Percentiles rank a stretch among this genome's conserved stretches.
phyloP scores from a whole-genome alignment of 2,113 vertebrate species.

The Cepphus grylle region DNA sequence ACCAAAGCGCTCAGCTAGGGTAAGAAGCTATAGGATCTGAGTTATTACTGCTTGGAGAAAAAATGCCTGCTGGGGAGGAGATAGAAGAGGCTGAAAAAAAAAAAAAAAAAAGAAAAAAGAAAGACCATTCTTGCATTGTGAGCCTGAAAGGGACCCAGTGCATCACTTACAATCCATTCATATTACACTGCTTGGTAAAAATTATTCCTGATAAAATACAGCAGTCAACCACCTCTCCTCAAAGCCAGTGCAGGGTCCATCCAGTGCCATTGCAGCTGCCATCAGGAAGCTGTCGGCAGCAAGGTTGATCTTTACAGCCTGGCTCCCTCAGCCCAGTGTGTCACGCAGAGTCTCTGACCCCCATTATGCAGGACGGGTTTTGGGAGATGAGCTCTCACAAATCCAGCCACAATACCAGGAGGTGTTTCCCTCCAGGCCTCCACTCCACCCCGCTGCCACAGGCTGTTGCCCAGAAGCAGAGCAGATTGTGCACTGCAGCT shows the following conservation, averaged over 20 bases:
- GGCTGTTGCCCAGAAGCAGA: neutral
- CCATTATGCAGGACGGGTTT: neutral
- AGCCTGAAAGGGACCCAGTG: neutral
- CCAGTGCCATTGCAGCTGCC: fast-evolving
- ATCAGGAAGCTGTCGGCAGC: neutral
- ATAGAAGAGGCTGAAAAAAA: neutral
- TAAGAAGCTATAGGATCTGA: neutral
- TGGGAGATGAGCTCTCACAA: neutral
- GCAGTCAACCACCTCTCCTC: neutral
- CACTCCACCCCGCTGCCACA: fast-evolving
- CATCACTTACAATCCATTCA: neutral
- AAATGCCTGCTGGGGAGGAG: neutral
- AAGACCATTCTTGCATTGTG: neutral
- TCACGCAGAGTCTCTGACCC: neutral
- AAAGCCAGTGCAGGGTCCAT: neutral
- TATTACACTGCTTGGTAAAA: neutral
- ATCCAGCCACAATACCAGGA: fast-evolving
- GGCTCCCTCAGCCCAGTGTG: neutral
- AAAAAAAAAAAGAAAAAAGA: neutral
- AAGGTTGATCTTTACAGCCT: neutral
- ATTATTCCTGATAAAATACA: neutral
- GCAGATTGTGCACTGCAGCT: fast-evolving
- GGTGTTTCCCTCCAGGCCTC: neutral
- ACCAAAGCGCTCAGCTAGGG: neutral
- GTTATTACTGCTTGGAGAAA: neutral